phyloP scores from a whole-genome alignment of 2,888 invertebrate species.

The Lycia hirtaria region DNA sequence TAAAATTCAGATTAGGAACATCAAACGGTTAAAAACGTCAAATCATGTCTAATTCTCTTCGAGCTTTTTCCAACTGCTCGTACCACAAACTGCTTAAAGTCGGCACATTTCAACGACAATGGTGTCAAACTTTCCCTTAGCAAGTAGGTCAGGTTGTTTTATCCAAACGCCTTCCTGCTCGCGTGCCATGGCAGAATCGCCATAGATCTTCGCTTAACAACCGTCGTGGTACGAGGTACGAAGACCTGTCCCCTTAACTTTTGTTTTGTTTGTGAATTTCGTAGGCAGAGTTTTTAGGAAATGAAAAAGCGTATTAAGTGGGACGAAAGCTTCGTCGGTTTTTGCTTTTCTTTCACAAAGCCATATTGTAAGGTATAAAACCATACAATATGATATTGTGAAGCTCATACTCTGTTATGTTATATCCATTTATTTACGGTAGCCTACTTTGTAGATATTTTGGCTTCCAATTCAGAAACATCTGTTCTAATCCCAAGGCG shows the following conservation, averaged over 20 bases:
- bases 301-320: background rate
- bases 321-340: too few species aligned
- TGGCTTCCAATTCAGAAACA: too few species aligned
- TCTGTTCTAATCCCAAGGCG: too few species aligned
- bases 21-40: background rate
- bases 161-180: conserved; percentile 40
- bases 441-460: too few species aligned
- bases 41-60: conserved; percentile 9
- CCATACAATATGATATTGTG: too few species aligned
- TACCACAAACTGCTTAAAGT: conserved; percentile 30
- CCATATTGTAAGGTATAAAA: too few species aligned
- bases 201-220: conserved; percentile 41
- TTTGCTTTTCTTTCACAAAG: background rate
- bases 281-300: conserved; percentile 20
- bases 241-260: conserved; percentile 26
- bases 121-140: conserved; percentile 37
- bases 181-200: conserved; percentile 42
- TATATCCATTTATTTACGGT: too few species aligned
- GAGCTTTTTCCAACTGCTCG: conserved; percentile 28
- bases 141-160: conserved; percentile 40
- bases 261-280: conserved; percentile 35
- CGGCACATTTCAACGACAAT: conserved; percentile 35
- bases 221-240: conserved; percentile 39
- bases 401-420: too few species aligned
- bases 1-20: background rate